Evolutionary conservation across 1,140 invertebrate genomes (phyloP), one percentile per base, ranked within the genome.

Genomic region (Leptinotarsa lineolata): DNA sequence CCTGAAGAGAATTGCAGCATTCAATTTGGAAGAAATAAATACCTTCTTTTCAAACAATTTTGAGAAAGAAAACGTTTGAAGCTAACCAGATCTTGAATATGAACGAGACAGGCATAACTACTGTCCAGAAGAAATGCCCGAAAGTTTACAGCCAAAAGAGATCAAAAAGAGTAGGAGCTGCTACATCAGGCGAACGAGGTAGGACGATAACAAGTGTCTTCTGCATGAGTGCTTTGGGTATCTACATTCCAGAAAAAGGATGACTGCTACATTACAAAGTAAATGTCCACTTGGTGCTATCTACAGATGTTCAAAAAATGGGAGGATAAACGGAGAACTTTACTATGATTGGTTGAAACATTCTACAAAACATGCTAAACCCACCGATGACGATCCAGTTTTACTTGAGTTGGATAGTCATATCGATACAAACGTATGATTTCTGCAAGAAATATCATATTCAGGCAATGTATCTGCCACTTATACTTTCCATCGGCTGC

Each of bases 131-230:
- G 18, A 68, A 45, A 24, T 21, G 2, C 11, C 30, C 30, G 4
- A 1, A 46, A 67, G 30, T 67, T 18, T 39, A 21, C n/a, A 16
- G 18, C 4, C 77, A 78, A 5, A 82, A 80, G 82, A 85, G 85
- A 82, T 80, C 78, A 72, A 82, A 79, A 59, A 77, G 76, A 69
- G 78, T 80, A 61, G 18, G 79, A 76, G 39, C 73, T 85, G 72
- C 85, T 80, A n/a, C 66, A 83, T 67, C 84, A 83, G 18, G 83
- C 81, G 76, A 87, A 84, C 74, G 80, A 54, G 85, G 83, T 6
- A 12, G 22, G 18, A 21, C 81, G 8, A 77, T 86, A 6, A 85
- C 84, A 59, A 68, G 80, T 60, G 80, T 77, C 2, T 80, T 68
- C 76, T 80, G 76, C 18, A 68, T 82, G 18, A 83, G 76, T 72